Conservation (phyloP, 2,888 invertebrate genomes). For the Panzeria rudis region DNA sequence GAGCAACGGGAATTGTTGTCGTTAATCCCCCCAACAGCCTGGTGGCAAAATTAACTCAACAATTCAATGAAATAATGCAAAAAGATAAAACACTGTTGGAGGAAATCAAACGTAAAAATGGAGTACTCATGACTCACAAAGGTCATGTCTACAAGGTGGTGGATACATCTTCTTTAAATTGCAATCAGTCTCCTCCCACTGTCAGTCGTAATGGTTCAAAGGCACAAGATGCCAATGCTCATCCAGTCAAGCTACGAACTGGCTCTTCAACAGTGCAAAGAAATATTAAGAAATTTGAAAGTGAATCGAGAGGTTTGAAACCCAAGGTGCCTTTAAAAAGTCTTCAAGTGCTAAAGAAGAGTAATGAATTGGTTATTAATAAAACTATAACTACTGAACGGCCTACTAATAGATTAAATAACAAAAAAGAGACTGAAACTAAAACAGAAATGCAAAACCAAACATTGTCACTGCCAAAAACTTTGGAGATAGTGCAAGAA, state of each 20-base stretch:
- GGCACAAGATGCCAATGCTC: constrained; percentile 58
- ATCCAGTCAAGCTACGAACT: constrained; percentile 22
- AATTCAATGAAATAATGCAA: constrained; percentile 87
- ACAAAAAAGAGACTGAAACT: constrained; percentile 50
- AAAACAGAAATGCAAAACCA: constrained; percentile 58
- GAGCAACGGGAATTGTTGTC: constrained; percentile 49
- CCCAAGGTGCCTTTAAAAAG: constrained; percentile 81
- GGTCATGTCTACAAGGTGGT: constrained; percentile 83
- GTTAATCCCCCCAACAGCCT: constrained; percentile 83
- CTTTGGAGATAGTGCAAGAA: constrained; percentile 76
- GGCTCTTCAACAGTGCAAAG: constrained; percentile 79
- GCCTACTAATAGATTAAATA: constrained; percentile 44
- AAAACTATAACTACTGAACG: constrained; percentile 45
- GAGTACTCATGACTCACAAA: constrained; percentile 83
- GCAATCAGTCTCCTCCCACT: constrained; percentile 32
- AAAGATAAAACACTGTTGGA: constrained; percentile 83
- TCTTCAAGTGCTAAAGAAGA: constrained; percentile 79
- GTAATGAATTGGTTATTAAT: constrained; percentile 77
- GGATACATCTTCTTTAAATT: constrained; percentile 74
- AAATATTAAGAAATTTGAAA: constrained; percentile 80
- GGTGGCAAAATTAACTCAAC: constrained; percentile 88
- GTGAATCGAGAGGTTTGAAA: constrained; percentile 73
- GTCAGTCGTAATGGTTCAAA: constrained; percentile 52
- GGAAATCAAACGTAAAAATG: constrained; percentile 86
- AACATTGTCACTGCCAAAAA: constrained; percentile 30